These are phyloP conservation scores for Diuraphis noxia DNA, from an alignment of 1,140 invertebrate genomes.

Conservation along the genomic window DNA sequence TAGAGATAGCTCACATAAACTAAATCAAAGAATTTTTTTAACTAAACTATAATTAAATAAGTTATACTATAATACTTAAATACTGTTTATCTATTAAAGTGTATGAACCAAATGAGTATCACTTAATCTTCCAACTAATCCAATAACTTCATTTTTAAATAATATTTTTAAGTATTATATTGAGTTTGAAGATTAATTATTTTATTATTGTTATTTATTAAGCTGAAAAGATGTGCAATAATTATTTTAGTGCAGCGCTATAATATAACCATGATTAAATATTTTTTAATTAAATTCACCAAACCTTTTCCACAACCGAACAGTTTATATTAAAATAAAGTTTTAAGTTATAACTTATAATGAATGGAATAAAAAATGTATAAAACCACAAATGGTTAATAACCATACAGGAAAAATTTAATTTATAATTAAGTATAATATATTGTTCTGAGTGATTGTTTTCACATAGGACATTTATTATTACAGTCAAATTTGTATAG, in stretches of 20 bases:
- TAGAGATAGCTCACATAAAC: background rate
- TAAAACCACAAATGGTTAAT: background rate
- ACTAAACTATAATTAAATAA: background rate
- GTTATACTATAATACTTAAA: background rate
- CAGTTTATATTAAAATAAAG: background rate
- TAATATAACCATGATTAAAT: background rate
- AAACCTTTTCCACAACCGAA: background rate
- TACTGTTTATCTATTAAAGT: background rate
- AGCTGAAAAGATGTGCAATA: background rate
- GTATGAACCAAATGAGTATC: background rate
- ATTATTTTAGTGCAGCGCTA: constrained; percentile 24
- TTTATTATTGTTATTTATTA: background rate
- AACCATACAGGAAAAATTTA: background rate
- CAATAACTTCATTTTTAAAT: background rate
- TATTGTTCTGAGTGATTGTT: background rate
- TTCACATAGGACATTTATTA: background rate
- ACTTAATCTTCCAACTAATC: background rate
- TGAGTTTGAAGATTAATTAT: background rate
- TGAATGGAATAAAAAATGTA: background rate
- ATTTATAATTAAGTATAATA: background rate
- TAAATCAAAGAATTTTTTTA: background rate
- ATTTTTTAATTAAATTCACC: background rate
- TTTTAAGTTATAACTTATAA: background rate
- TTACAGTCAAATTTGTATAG: background rate
- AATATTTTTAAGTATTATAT: background rate